Evolutionary conservation across 2,888 invertebrate genomes (phyloP), one percentile per base, ranked within the genome.

Genomic region (Hirtodrosophila trivittata): DNA sequence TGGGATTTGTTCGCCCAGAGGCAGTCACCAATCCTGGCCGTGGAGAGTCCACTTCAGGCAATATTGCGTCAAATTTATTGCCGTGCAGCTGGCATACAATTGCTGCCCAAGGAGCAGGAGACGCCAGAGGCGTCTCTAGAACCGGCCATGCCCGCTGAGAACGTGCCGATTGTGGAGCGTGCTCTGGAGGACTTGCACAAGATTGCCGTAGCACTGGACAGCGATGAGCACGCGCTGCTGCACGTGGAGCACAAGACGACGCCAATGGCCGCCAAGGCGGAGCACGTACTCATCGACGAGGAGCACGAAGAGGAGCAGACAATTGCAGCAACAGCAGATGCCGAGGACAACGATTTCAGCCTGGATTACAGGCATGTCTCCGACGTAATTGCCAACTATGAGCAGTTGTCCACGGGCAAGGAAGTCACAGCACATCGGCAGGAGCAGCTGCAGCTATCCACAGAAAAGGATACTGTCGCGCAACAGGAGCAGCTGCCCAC

Each of bases 81-180:
- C 43, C 75, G 75, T 2, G 75, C 77, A 43, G 80, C 74, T 32
- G 81, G 81, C 35, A 56, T 75, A 2, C 50, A 66, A 18, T 14
- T 65, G 45, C 52, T 14, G 21, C 25, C 63, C 16, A 77, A 74
- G 41, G 65, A 63, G 13, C 51, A 49, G 41, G 10, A 16, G 3
- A 39, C 18, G 9, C 7, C 33, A 0, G 51, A 37, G 37, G 5
- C 13, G 16, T 6, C 55, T 21, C 6, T 26, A 26, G 38, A 50
- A 25, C 42, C 41, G 4, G 39, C 12, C 9, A 66, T 47, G 55
- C 72, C 76, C 13, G 70, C 82, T 30, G 89, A 90, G 75, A 90
- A 90, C 75, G 83, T 89, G 73, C 89, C 89, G 9, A 86, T 89
- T 25, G 89, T 89, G 56, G 90, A 90, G 66, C 84, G 86, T 14